phyloP scores from a whole-genome alignment of 2,888 invertebrate species.

The Uloborus plumipes region DNA sequence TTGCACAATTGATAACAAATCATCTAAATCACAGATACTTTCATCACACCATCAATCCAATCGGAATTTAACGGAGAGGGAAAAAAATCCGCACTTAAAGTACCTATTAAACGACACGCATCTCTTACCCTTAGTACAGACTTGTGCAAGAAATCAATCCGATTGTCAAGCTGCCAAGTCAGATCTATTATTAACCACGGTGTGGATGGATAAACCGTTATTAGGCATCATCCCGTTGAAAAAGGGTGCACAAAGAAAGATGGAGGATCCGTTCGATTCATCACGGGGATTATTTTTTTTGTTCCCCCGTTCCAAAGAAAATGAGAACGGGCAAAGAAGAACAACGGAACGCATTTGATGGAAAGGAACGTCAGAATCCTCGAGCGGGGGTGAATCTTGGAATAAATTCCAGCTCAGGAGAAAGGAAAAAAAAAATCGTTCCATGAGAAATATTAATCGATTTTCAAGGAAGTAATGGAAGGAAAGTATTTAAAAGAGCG shows the following conservation, averaged over 20 bases:
- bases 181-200: neutral
- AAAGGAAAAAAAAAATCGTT: neutral
- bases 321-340: no score
- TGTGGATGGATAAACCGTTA: neutral
- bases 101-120: neutral
- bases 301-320: neutral
- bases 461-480: neutral
- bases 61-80: no score
- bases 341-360: conserved; percentile 13
- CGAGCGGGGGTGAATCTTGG: neutral
- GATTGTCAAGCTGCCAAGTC: neutral
- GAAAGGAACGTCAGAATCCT: conserved; percentile 43
- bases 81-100: no score
- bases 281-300: neutral
- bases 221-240: conserved; percentile 13
- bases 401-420: neutral
- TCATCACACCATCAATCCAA: neutral
- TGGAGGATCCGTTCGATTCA: neutral
- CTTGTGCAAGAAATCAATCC: neutral
- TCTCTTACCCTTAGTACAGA: neutral
- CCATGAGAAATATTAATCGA: neutral
- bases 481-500: neutral
- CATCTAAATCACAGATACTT: neutral
- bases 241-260: neutral
- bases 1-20: neutral